A percentile compares a stretch with the other conserved stretches of the same genome.
phyloP scores from a whole-genome alignment of 1,140 invertebrate genomes.

The Dolichoris vasculosae region DNA sequence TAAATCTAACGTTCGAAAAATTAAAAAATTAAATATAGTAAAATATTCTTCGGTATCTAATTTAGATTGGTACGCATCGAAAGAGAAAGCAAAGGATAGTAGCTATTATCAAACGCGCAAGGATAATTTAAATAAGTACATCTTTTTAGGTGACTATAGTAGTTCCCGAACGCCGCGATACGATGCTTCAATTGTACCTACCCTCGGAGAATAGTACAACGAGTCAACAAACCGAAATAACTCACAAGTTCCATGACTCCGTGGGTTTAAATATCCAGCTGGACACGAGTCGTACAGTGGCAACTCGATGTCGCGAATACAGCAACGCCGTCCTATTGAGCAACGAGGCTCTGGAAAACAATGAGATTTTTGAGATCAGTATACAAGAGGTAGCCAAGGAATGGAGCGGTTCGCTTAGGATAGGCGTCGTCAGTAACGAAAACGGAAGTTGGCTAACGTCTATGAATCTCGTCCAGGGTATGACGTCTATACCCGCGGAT shows the following conservation, averaged over 20 bases:
- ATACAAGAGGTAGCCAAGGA: slow-evolving; percentile 78
- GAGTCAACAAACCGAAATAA: slow-evolving; percentile 70
- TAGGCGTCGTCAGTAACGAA: slow-evolving; percentile 79
- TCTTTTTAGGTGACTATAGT: slow-evolving; percentile 69
- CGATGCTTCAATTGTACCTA: slow-evolving; percentile 69
- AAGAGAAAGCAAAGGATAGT: too few relatives aligned
- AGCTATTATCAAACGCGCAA: too few relatives aligned
- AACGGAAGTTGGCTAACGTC: slow-evolving; percentile 76
- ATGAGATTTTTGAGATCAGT: slow-evolving; percentile 84
- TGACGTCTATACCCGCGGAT: slow-evolving; percentile 76
- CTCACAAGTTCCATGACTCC: slow-evolving; percentile 79
- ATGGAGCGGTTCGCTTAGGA: slow-evolving; percentile 84
- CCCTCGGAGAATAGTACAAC: slow-evolving; percentile 72
- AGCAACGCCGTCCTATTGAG: slow-evolving; percentile 85
- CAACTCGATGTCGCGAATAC: slow-evolving; percentile 79
- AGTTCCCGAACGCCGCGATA: slow-evolving; percentile 70
- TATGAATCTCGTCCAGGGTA: slow-evolving; percentile 79
- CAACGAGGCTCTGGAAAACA: slow-evolving; percentile 81
- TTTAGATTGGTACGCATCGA: too few relatives aligned
- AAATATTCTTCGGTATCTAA: too few relatives aligned
- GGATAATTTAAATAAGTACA: neutral
- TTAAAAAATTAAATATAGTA: too few relatives aligned
- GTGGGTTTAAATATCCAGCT: slow-evolving; percentile 84
- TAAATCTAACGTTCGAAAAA: too few relatives aligned
- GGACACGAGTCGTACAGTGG: slow-evolving; percentile 80